Base-by-base conservation (phyloP, 2,797 vertebrate species). In the Selene dorsalis region DNA sequence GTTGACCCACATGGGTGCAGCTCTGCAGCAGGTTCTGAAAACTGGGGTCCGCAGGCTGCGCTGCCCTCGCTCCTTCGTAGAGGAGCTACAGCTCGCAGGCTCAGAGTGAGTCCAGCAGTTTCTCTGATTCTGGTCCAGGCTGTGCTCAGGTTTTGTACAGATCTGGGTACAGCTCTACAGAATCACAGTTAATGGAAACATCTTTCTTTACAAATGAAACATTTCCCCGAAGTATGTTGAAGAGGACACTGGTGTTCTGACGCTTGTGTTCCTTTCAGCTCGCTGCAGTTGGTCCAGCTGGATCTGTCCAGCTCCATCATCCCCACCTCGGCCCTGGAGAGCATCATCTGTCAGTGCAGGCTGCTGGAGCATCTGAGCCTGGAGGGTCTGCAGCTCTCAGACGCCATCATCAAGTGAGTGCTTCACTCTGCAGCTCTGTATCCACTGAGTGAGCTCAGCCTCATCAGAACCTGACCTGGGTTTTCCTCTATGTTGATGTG, bases 231-330 rank as follows among this genome's bases (percentile, higher is more conserved):
- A 17, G 5, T 18, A 17, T 18, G 5, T 47, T 6, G 17, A 50
- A 50, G 48, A n/a, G 14, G 43, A 10, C 38, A 39, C 38, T 17
- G 43, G 17, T 45, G 43, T 17, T 17, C 4, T 45, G 43, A 43
- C 17, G 4, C 16, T 17, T 7, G 1, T 47, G 17, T 47, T 6
- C 5, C 22, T 16, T 30, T 3, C 63, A 99, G 98, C 60, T 69
- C 82, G 0, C 91, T 98, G 74, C 95, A 90, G 39, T 48, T 99
- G 0, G 93, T 95, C 47, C 93, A 97, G 63, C 67, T 98, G 94
- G 97, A 99, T 80, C 87, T 99, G 76, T 99, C 98, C 0, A 96
- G 95, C 88, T 96, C 96, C 14, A 95, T 95, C 10, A 88, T 97
- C 35, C 89, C 94, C 10, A 86, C 86, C 1, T 73, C 88, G 0